Percentiles rank a stretch among this genome's conserved stretches.
Conservation (phyloP, 2,888 invertebrate species). For the Lagria hirta region DNA sequence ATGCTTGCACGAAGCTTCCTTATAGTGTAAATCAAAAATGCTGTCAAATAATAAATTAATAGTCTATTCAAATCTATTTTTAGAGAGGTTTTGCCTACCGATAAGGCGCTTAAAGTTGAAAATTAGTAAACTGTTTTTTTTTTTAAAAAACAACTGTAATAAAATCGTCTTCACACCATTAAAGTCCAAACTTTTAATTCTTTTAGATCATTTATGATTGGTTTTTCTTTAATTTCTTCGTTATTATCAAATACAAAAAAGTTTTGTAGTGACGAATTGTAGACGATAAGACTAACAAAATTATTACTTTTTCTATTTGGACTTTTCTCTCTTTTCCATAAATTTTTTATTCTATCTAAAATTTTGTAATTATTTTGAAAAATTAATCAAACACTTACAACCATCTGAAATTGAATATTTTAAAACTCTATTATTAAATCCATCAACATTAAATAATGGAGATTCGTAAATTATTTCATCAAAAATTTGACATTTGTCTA, state of each 20-base stretch:
- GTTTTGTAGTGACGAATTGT: constrained; percentile 44
- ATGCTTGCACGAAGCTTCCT: too few species aligned
- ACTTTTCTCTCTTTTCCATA: constrained; percentile 39
- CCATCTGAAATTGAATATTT: constrained; percentile 40
- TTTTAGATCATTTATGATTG: constrained; percentile 32
- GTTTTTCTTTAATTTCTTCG: constrained; percentile 13
- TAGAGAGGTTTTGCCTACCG: too few species aligned
- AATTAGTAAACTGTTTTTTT: too few species aligned
- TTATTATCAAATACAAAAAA: constrained; percentile 36
- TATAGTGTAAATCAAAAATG: too few species aligned
- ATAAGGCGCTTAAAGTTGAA: too few species aligned
- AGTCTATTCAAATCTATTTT: too few species aligned
- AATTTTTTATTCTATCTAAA: constrained; percentile 40
- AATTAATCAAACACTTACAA: neutral
- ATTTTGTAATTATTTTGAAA: constrained; percentile 5
- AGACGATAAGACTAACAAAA: constrained; percentile 37
- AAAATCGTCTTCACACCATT: too few species aligned
- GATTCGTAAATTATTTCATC: constrained; percentile 32
- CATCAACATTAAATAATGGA: constrained; percentile 39
- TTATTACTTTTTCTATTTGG: constrained; percentile 22
- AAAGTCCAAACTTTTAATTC: constrained; percentile 38
- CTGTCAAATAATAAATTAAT: too few species aligned
- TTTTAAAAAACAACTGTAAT: too few species aligned
- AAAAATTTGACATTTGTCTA: constrained; percentile 11
- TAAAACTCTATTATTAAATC: constrained; percentile 42